phyloP scores from a whole-genome alignment of 2,113 vertebrate genomes.

The Ceyx melanurus region DNA sequence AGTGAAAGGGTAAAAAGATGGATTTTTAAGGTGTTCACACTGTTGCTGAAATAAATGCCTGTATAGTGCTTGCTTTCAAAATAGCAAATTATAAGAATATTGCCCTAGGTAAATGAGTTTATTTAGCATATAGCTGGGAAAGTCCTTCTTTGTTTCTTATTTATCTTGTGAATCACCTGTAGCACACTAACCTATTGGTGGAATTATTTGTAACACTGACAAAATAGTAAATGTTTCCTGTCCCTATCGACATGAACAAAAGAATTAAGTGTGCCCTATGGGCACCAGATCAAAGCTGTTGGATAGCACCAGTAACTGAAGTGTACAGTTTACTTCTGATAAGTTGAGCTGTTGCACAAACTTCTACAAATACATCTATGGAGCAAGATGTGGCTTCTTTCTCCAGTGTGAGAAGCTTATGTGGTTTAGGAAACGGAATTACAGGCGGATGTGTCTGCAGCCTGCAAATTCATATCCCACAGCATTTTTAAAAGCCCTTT shows the following conservation, averaged over 20 bases:
- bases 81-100: neutral
- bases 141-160: neutral
- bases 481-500: accelerated
- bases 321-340: neutral
- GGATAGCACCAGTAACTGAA: neutral
- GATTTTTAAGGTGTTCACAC: neutral
- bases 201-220: neutral
- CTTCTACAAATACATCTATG: neutral
- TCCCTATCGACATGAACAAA: neutral
- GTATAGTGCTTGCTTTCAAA: neutral
- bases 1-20: neutral
- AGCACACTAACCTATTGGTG: neutral
- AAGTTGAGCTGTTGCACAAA: neutral
- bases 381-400: neutral
- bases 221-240: neutral
- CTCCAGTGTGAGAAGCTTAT: neutral
- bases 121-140: neutral
- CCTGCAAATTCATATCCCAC: accelerated
- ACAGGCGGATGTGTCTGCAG: neutral
- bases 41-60: neutral
- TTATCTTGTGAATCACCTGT: neutral
- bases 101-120: neutral
- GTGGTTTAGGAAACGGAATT: neutral
- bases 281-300: neutral
- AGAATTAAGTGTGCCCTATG: neutral